Conservation (phyloP, 1,140 invertebrate species). For the Leptopilina clavipes region DNA sequence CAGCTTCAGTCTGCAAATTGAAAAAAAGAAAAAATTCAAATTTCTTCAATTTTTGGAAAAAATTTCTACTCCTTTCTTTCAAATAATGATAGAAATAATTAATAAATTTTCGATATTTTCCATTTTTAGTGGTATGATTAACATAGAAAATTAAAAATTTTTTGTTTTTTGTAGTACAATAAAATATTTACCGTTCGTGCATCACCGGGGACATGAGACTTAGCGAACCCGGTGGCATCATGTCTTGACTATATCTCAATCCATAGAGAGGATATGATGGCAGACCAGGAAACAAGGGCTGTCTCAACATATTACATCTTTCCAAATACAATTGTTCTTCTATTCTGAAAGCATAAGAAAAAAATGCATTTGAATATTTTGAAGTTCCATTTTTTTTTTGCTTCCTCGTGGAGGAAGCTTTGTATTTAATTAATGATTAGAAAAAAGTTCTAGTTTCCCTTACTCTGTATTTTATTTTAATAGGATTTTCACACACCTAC, state of each 20-base stretch:
- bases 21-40: constrained; percentile 4
- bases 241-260: constrained; percentile 75
- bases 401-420: too few species aligned
- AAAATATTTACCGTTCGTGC: constrained; percentile 76
- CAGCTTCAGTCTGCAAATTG: constrained; percentile 75
- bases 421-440: too few species aligned
- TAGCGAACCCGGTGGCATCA: constrained; percentile 73
- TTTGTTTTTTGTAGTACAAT: neutral
- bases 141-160: constrained; percentile 10
- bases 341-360: constrained; percentile 69
- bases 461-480: too few species aligned
- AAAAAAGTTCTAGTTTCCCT: too few species aligned
- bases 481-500: too few species aligned
- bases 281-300: constrained; percentile 77
- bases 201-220: constrained; percentile 77
- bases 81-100: too few species aligned
- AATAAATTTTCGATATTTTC: too few species aligned
- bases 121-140: neutral
- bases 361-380: neutral
- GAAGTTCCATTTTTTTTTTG: too few species aligned
- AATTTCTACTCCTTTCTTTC: neutral
- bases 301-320: constrained; percentile 82
- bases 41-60: neutral
- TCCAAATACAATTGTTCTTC: constrained; percentile 88
- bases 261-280: constrained; percentile 76